phyloP scores from a whole-genome alignment of 2,797 vertebrate genomes.

The Merluccius polli region DNA sequence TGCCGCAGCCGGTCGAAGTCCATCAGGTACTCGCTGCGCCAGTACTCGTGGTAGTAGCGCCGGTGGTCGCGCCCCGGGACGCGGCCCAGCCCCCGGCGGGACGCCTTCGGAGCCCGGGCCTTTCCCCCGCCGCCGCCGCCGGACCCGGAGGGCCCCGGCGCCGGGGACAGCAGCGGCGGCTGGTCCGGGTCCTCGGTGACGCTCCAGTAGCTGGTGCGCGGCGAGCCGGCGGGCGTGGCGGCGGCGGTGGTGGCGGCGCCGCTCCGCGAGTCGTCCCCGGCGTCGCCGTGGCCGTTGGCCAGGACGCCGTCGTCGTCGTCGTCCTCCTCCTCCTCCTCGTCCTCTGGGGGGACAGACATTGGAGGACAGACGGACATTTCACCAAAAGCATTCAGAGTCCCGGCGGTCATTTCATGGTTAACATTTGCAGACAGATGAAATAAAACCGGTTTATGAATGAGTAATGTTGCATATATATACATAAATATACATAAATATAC shows the following conservation, averaged over 20 bases:
- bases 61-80: constrained; percentile 88
- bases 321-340: constrained; percentile 34
- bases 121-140: constrained; percentile 27
- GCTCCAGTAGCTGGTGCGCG: constrained; percentile 74
- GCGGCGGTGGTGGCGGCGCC: no score
- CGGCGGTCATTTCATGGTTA: background rate
- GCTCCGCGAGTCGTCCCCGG: constrained; percentile 44
- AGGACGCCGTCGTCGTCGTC: constrained; percentile 18
- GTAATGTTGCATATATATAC: background rate
- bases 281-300: constrained; percentile 62
- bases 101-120: constrained; percentile 73
- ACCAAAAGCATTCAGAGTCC: background rate
- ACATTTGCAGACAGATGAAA: background rate
- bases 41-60: constrained; percentile 92
- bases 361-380: background rate
- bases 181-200: constrained; percentile 67
- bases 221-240: constrained; percentile 52
- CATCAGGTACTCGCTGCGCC: constrained; percentile 93
- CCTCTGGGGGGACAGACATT: constrained; percentile 52
- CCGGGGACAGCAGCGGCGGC: constrained; percentile 68
- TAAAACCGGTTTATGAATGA: background rate
- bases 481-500: background rate
- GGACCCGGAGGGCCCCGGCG: constrained; percentile 55
- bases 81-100: constrained; percentile 79
- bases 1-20: constrained; percentile 86